Evolutionary conservation across 2,113 vertebrate genomes (phyloP).

Genomic region (Coptodon bakossiorum): DNA sequence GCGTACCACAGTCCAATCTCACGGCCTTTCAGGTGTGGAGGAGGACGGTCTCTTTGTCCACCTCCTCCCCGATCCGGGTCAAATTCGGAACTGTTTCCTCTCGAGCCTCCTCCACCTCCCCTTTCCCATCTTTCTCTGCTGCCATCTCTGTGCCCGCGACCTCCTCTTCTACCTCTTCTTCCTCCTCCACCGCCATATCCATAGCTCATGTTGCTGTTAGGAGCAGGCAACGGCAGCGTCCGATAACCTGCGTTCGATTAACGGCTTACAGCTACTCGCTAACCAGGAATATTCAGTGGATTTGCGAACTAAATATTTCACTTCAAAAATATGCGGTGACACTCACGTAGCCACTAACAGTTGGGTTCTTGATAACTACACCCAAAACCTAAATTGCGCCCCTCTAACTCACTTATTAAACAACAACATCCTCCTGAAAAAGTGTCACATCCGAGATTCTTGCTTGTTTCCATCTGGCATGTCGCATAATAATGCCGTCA

Average conservation of each 20-base stretch:
- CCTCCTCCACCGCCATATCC: conserved; percentile 58
- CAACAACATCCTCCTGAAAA: neutral
- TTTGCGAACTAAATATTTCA: neutral
- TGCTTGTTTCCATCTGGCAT: neutral
- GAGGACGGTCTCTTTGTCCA: conserved; percentile 76
- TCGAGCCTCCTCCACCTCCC: conserved; percentile 43
- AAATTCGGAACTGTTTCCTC: conserved; percentile 29
- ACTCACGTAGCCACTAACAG: neutral
- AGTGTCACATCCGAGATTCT: neutral
- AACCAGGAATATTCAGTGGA: neutral
- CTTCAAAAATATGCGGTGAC: neutral
- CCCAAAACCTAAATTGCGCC: fast-evolving
- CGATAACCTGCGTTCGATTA: neutral
- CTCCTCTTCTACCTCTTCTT: conserved; percentile 65
- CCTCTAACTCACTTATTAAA: neutral
- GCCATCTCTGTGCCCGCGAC: conserved; percentile 58
- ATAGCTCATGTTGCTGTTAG: conserved; percentile 74
- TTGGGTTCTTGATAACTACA: neutral
- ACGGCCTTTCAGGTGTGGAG: conserved; percentile 85
- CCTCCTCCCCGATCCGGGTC: conserved; percentile 59
- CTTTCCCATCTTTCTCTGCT: conserved; percentile 60
- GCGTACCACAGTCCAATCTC: conserved; percentile 98
- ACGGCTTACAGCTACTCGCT: neutral
- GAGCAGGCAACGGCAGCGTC: neutral
- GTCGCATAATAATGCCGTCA: conserved; percentile 43